Evolutionary conservation across 2,797 vertebrate species (phyloP), one percentile per base, ranked within the genome.

Genomic region (Discoglossus pictus): DNA sequence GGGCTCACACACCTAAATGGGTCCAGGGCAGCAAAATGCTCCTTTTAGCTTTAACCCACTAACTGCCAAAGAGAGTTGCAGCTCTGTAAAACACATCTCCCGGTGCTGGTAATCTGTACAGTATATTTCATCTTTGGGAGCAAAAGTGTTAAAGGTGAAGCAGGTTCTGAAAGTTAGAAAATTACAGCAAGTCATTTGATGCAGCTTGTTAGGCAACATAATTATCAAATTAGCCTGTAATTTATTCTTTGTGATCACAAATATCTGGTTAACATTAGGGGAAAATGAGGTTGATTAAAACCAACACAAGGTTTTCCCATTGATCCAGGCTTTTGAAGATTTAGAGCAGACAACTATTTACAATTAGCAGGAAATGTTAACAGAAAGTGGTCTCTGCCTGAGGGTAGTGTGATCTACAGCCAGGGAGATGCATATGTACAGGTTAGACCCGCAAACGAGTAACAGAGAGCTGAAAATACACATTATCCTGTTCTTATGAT

Each of bases 221-320:
- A 65, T 56, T 65, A 65, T 65, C 51, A 65, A 56, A 65, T 55
- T 65, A 64, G 61, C 38, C 24, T 18, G 25, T 56, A 46, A 65
- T 65, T 65, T 44, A 47, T 47, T 47, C 51, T 56, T 56, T 56
- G 53, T 56, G 42, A 65, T 65, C 63, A 47, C 51, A 65, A 43
- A 64, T 64, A 64, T 54, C 50, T 64, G 61, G 39, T 55, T 55
- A 65, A 23, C 51, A 65, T 65, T 56, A 55, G 25, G 18, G 42
- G 52, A 56, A 44, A 65, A 36, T 56, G 18, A 55, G 34, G 40
- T 17, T 65, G 63, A 56, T 47, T 65, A 25, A 46, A 65, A 47
- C 40, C 63, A 65, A 56, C 52, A 56, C 56, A 31, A 20, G 16
- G 51, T 47, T 65, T 34, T 65, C 31, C 25, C 40, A 55, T 56